A percentile compares a stretch with the other conserved stretches of the same genome.
Evolutionary conservation across 1,140 invertebrate genomes (phyloP).

Genomic region (Bombus difficillimus): DNA sequence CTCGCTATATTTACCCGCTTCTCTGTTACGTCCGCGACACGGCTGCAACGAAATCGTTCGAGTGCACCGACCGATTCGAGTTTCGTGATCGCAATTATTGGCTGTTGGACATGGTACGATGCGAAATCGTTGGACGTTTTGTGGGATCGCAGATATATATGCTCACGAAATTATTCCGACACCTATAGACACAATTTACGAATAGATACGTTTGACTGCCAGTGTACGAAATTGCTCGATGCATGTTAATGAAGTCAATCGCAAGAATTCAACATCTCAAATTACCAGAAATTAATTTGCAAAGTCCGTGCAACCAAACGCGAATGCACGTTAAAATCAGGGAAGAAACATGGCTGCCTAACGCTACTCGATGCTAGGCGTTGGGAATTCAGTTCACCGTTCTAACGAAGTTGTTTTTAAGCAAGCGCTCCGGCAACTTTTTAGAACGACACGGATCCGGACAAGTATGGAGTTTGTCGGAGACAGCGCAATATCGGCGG

Average conservation of each 20-base stretch:
- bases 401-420: conserved; percentile 13
- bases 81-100: background rate
- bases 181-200: too few relatives aligned
- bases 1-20: conserved; percentile 70
- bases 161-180: too few relatives aligned
- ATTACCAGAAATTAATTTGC: too few relatives aligned
- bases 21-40: conserved; percentile 6
- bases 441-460: conserved; percentile 20
- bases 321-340: too few relatives aligned
- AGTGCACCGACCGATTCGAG: background rate
- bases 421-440: background rate
- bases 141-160: too few relatives aligned
- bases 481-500: conserved; percentile 28
- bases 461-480: conserved; percentile 31
- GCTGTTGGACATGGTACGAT: background rate
- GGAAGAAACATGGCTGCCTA: background rate
- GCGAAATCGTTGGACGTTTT: too few relatives aligned
- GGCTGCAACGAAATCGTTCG: background rate
- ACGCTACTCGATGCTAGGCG: background rate
- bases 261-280: too few relatives aligned
- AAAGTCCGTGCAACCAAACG: too few relatives aligned
- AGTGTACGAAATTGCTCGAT: too few relatives aligned
- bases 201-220: too few relatives aligned
- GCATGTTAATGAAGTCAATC: too few relatives aligned
- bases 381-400: background rate